A percentile compares a stretch with the other conserved stretches of the same genome.
phyloP scores from a whole-genome alignment of 1,140 invertebrate species.

The Drosophila rhopaloa region DNA sequence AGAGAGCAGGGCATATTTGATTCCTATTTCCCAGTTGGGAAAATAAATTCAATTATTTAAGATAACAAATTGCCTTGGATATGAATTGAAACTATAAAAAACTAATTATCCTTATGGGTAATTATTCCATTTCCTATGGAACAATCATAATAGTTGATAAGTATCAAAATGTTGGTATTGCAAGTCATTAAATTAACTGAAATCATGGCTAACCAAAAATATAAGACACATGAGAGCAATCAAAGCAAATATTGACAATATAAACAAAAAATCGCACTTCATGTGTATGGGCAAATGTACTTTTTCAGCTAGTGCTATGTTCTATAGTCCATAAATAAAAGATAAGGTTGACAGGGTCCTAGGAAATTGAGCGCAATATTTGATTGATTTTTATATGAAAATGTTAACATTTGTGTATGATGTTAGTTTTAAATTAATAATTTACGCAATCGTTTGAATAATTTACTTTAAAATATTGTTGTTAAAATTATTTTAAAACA shows the following conservation, averaged over 20 bases:
- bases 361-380: neutral
- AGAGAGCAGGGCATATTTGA: neutral
- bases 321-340: neutral
- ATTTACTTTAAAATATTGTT: no score
- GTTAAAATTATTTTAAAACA: no score
- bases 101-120: neutral
- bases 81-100: neutral
- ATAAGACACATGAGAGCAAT: neutral
- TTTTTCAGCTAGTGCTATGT: slow-evolving; percentile 8
- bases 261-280: slow-evolving; percentile 3
- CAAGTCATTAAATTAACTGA: slow-evolving; percentile 14
- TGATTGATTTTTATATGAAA: neutral
- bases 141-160: neutral
- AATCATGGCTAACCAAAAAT: neutral
- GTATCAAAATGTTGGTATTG: neutral
- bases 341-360: slow-evolving; percentile 7
- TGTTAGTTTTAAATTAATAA: no score
- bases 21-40: neutral
- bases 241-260: neutral
- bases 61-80: neutral
- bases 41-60: neutral
- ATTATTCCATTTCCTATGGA: slow-evolving; percentile 7
- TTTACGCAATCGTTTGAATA: no score
- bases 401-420: no score
- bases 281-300: slow-evolving; percentile 10